Percentiles rank a stretch among this genome's conserved stretches.
phyloP scores from a whole-genome alignment of 1,140 invertebrate species.

The Anoplophora glabripennis region DNA sequence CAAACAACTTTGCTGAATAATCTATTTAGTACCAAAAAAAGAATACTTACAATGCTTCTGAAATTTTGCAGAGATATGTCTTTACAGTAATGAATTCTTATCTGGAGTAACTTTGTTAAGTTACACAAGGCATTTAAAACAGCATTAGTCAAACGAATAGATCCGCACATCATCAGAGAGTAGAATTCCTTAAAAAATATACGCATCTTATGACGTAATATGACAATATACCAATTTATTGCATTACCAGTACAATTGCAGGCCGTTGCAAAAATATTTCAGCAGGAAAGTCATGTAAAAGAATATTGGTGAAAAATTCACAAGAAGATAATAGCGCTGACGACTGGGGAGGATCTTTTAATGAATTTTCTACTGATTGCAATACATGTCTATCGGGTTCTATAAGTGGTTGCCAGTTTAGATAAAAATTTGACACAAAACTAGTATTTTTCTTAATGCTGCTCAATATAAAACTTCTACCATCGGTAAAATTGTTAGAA shows the following conservation, averaged over 20 bases:
- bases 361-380: constrained; percentile 42
- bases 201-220: constrained; percentile 22
- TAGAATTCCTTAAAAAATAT: constrained; percentile 34
- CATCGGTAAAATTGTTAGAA: neutral
- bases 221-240: constrained; percentile 3
- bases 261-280: constrained; percentile 69
- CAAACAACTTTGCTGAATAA: neutral
- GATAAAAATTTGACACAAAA: constrained; percentile 18
- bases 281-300: constrained; percentile 65
- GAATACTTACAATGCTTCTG: constrained; percentile 32
- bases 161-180: constrained; percentile 34
- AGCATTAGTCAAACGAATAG: constrained; percentile 37
- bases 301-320: constrained; percentile 64
- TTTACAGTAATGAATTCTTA: constrained; percentile 53
- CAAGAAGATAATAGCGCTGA: constrained; percentile 46
- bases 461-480: neutral
- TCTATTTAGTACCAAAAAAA: neutral
- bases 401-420: constrained; percentile 43
- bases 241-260: constrained; percentile 56
- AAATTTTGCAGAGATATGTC: constrained; percentile 53
- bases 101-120: constrained; percentile 50
- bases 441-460: neutral
- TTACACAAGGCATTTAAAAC: constrained; percentile 50
- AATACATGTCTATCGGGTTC: constrained; percentile 43
- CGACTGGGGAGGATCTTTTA: constrained; percentile 36